These are phyloP conservation scores for Phorcus lineatus DNA, from an alignment of 2,888 invertebrate species.

Conservation along the genomic window DNA sequence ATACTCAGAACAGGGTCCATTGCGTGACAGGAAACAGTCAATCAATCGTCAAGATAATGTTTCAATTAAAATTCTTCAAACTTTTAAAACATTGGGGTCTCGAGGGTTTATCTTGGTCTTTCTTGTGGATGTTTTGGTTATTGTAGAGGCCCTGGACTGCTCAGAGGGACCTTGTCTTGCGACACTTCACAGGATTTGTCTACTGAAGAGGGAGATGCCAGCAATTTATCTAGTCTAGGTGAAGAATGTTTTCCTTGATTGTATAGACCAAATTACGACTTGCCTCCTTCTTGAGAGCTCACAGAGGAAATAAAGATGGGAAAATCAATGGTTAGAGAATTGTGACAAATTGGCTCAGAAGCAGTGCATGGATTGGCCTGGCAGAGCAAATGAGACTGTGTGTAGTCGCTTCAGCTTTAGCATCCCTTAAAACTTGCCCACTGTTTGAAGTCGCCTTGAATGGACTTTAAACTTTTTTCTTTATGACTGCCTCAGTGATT, in stretches of 20 bases:
- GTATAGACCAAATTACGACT: slow-evolving; percentile 24
- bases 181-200: too few relatives aligned
- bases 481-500: slow-evolving; percentile 6
- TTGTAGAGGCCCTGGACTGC: too few relatives aligned
- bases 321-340: slow-evolving; percentile 27
- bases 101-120: too few relatives aligned
- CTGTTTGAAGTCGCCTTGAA: slow-evolving; percentile 17
- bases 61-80: too few relatives aligned
- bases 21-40: too few relatives aligned
- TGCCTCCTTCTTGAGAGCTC: background rate
- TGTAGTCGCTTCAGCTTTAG: slow-evolving; percentile 16
- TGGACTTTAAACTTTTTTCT: slow-evolving; percentile 11
- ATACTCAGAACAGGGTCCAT: too few relatives aligned
- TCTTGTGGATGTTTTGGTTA: too few relatives aligned
- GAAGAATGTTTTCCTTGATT: slow-evolving; percentile 20
- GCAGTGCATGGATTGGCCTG: background rate
- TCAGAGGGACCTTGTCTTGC: too few relatives aligned
- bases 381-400: slow-evolving; percentile 5
- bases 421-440: slow-evolving; percentile 3
- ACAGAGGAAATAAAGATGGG: slow-evolving; percentile 28
- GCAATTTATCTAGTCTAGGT: slow-evolving; percentile 25
- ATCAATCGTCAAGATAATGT: too few relatives aligned
- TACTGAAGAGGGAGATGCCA: background rate
- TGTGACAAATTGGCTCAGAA: slow-evolving; percentile 26
- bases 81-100: too few relatives aligned